phyloP scores from a whole-genome alignment of 2,888 invertebrate species.

The Xylophagus ater region DNA sequence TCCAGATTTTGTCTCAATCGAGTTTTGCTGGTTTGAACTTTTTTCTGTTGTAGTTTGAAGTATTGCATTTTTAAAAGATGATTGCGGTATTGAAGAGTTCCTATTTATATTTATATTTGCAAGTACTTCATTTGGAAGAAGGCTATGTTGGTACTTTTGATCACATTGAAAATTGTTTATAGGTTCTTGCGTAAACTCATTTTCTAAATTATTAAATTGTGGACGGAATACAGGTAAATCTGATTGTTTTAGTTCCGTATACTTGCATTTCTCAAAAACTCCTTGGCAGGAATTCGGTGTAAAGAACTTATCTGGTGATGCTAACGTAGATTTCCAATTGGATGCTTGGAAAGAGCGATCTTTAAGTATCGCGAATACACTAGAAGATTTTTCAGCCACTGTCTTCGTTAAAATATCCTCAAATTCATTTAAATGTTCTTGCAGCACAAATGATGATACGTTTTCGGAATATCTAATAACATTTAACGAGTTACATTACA shows the following conservation, averaged over 20 bases:
- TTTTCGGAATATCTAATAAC: conserved; percentile 2
- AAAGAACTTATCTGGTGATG: neutral
- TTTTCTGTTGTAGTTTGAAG: too few relatives aligned
- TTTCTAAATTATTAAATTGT: too few relatives aligned
- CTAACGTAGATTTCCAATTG: neutral
- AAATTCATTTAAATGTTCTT: conserved; percentile 6
- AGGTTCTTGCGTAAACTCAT: too few relatives aligned
- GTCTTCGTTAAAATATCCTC: neutral
- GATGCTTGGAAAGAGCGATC: neutral
- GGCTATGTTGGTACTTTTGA: too few relatives aligned
- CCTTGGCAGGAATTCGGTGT: neutral
- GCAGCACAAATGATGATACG: neutral
- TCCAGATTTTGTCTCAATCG: neutral
- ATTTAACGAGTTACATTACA: neutral
- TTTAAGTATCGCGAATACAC: conserved; percentile 1
- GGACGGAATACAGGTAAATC: too few relatives aligned
- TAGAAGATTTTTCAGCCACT: neutral
- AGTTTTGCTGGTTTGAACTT: neutral
- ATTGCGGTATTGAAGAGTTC: too few relatives aligned
- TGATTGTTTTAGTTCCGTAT: neutral
- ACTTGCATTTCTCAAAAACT: neutral
- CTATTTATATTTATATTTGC: too few relatives aligned
- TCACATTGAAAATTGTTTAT: too few relatives aligned
- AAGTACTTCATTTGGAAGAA: too few relatives aligned
- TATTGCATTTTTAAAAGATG: neutral